Conservation (phyloP, 2,888 invertebrate species). For the Amiota minor region DNA sequence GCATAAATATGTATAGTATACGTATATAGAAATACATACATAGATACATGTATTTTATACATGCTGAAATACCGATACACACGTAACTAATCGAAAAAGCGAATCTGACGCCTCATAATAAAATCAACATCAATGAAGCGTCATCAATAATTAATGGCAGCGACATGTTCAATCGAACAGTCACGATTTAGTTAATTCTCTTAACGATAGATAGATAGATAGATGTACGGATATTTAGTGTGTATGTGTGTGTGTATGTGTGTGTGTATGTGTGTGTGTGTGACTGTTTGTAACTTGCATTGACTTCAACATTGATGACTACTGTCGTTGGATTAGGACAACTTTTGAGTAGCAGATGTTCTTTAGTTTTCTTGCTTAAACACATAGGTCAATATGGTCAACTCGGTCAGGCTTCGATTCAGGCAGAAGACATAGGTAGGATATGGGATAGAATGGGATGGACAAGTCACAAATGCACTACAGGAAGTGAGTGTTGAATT, state of each 20-base stretch:
- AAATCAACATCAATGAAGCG: constrained; percentile 47
- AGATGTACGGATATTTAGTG: too few relatives aligned
- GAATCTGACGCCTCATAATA: constrained; percentile 39
- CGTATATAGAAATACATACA: not conserved
- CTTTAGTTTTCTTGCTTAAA: too few relatives aligned
- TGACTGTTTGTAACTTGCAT: not conserved
- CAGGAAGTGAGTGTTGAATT: too few relatives aligned
- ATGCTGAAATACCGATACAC: not conserved
- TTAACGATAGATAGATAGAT: constrained; percentile 61
- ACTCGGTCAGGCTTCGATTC: too few relatives aligned
- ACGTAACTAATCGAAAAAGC: constrained; percentile 56
- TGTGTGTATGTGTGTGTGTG: not conserved
- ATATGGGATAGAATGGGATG: too few relatives aligned
- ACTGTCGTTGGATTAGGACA: too few relatives aligned
- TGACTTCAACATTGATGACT: too few relatives aligned
- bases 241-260: not conserved
- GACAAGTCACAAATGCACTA: too few relatives aligned
- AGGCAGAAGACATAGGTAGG: too few relatives aligned
- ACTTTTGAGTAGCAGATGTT: too few relatives aligned
- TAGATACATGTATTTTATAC: not conserved
- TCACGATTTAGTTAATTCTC: constrained; percentile 69
- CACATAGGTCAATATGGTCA: too few relatives aligned
- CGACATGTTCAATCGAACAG: constrained; percentile 66
- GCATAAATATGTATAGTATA: too few relatives aligned
- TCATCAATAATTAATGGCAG: constrained; percentile 71